Base-by-base conservation (phyloP, 2,797 vertebrate species). In the Sebastiscus tertius region DNA sequence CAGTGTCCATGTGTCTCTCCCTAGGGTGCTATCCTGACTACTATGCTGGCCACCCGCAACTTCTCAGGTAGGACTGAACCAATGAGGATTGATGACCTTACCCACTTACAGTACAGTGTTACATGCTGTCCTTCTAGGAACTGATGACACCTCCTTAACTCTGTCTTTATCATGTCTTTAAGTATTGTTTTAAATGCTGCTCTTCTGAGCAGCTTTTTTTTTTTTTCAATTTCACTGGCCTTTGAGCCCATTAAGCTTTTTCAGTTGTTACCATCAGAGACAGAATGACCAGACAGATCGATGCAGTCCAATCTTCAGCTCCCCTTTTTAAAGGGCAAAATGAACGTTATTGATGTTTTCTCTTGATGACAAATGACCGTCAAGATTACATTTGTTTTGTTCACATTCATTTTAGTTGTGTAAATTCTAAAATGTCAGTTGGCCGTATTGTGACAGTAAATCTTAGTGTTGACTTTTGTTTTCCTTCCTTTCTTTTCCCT, bases 31-130 rank as follows among this genome's bases (percentile, higher is more conserved):
- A 99, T 99, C 92, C 94, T 99, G 89, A 99, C 98, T 52, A 99
- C 98, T 4, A 99, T 99, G 98, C 95, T 99, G 75, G 98, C 98
- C 85, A 99, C 98, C 60, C 97, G 98, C 83, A 99, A 99, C 95
- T 99, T 99, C 93, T 98, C 98, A 97, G 98, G 98, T 99, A 97
- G 80, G 94, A 93, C 8, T 34, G 54, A 62, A 26, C 16, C 42
- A 13, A 1, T 39, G 10, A 63, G 36, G 49, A 20, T 2, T 24
- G 34, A 34, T 8, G 6, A 33, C 2, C 33, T 42, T 42, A 42
- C 39, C 39, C n/a, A 4, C 29, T 29, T 36, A 3, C 0, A 42
- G 12, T 8, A 16, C 8, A 22, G 12, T 55, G 4, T 1, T 8
- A 16, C 33, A 55, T 22, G 22, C 16, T 54, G 9, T 24, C 13